A percentile compares a stretch with the other conserved stretches of the same genome.
Conservation (phyloP, 2,888 invertebrate genomes). For the Leistus spinibarbis region DNA sequence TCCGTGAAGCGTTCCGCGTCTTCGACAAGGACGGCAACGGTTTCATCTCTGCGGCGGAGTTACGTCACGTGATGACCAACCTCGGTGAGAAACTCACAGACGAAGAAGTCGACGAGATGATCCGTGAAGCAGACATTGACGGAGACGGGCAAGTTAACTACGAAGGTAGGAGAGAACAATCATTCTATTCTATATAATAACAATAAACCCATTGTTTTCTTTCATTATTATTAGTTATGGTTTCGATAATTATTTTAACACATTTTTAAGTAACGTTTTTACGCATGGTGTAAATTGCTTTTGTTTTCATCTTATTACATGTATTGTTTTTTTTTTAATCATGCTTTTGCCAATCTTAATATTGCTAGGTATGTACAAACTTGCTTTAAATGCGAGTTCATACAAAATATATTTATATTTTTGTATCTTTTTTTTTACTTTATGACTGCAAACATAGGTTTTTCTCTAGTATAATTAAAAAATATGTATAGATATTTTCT, state of each 20-base stretch:
- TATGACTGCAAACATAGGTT: too few relatives aligned
- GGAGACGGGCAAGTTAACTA: conserved; percentile 99
- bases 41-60: conserved; percentile 97
- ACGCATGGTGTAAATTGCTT: neutral
- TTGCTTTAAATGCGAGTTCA: too few relatives aligned
- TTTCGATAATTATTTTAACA: neutral
- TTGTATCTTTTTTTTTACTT: too few relatives aligned
- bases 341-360: too few relatives aligned
- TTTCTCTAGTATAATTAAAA: too few relatives aligned
- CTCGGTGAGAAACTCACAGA: conserved; percentile 98
- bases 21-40: conserved; percentile 99
- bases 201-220: neutral
- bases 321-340: too few relatives aligned
- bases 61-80: conserved; percentile 99
- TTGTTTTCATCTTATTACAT: too few relatives aligned
- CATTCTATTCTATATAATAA: neutral
- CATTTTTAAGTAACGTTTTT: neutral
- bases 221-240: neutral
- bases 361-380: too few relatives aligned
- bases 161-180: conserved; percentile 68
- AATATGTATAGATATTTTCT: too few relatives aligned
- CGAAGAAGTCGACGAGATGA: conserved; percentile 99
- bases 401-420: too few relatives aligned
- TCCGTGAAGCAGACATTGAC: conserved; percentile 98
- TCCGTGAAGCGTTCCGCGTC: conserved; percentile 98